Evolutionary conservation across 2,797 vertebrate species (phyloP).

Genomic region (Syngnathus acus): DNA sequence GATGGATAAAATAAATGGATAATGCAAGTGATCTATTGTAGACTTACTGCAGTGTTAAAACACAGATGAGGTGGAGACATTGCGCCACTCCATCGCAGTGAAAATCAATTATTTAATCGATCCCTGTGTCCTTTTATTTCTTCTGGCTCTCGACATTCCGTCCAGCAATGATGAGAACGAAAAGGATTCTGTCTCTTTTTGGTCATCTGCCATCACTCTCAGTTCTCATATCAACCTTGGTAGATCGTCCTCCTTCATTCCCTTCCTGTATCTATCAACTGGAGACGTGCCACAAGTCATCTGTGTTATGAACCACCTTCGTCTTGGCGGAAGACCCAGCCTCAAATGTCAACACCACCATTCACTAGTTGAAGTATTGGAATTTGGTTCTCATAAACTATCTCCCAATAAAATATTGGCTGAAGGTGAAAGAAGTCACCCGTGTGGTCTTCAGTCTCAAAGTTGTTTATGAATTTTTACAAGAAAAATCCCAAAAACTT

Average conservation of each 20-base stretch:
- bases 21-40: neutral
- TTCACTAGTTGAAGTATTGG: slow-evolving; percentile 1
- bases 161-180: slow-evolving; percentile 15
- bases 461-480: neutral
- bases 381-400: neutral
- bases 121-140: slow-evolving; percentile 18
- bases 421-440: neutral
- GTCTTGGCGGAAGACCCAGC: slow-evolving; percentile 2
- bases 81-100: neutral
- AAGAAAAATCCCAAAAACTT: neutral
- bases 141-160: slow-evolving; percentile 11
- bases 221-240: slow-evolving; percentile 18
- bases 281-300: slow-evolving; percentile 33
- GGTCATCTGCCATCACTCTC: slow-evolving; percentile 36
- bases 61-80: neutral
- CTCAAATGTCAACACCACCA: slow-evolving; percentile 13
- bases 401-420: neutral
- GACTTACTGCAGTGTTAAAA: neutral
- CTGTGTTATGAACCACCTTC: slow-evolving; percentile 29
- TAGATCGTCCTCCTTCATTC: slow-evolving; percentile 19
- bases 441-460: neutral
- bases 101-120: slow-evolving; percentile 33
- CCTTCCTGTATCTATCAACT: slow-evolving; percentile 17
- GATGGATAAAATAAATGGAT: neutral
- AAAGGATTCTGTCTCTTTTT: slow-evolving; percentile 21